Evolutionary conservation across 2,113 vertebrate species (phyloP).

Genomic region (Phasianus colchicus): DNA sequence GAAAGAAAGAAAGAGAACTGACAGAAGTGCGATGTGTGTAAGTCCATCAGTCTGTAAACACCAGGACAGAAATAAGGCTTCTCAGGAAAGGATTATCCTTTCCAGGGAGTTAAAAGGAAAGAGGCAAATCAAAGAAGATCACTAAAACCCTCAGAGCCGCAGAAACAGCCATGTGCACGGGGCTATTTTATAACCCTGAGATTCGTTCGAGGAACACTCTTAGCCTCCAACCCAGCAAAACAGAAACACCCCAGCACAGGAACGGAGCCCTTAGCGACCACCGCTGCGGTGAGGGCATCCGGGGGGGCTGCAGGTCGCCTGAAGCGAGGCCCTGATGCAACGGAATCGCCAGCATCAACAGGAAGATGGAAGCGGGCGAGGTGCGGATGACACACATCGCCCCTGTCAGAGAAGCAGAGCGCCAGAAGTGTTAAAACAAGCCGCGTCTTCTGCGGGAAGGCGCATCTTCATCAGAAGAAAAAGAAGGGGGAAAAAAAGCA

Average conservation of each 20-base stretch:
- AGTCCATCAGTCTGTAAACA: not conserved
- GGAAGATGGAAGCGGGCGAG: not conserved
- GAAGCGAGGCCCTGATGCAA: not conserved
- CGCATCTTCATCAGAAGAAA: constrained; percentile 1
- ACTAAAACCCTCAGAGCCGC: not conserved
- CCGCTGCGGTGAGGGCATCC: too few species aligned
- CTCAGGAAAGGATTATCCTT: constrained; percentile 26
- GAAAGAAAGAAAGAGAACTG: not conserved
- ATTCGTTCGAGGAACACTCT: not conserved
- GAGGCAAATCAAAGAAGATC: constrained; percentile 20
- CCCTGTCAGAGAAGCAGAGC: not conserved
- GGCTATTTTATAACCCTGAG: constrained; percentile 39
- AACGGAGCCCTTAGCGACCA: not conserved
- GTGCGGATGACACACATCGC: not conserved
- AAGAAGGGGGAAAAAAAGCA: not conserved
- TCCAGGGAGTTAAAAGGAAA: not conserved
- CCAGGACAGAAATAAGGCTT: constrained; percentile 23
- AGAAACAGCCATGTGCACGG: not conserved
- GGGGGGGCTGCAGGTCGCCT: too few species aligned
- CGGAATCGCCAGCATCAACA: constrained; percentile 9
- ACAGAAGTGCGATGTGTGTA: accelerated
- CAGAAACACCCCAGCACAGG: not conserved
- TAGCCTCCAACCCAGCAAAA: not conserved
- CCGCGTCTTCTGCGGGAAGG: not conserved
- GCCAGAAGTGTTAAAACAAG: not conserved